Conservation (phyloP, 53 echinoderm and acorn worm genomes). For the Echinarachnius parma region DNA sequence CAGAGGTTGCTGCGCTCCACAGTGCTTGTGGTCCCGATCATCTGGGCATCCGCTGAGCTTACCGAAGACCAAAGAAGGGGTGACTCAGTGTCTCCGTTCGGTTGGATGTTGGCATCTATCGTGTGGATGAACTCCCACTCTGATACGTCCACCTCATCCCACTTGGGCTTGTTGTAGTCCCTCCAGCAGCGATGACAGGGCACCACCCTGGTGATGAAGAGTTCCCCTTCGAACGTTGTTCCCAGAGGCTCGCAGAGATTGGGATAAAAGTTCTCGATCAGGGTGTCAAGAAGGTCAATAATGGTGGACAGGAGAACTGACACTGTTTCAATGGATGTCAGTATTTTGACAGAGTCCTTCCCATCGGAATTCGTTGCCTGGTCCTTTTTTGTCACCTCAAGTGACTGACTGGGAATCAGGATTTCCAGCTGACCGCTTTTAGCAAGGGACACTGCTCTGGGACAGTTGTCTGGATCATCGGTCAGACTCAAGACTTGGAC, state of each 20-base stretch:
- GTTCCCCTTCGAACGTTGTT: constrained; percentile 83
- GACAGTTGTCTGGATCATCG: constrained; percentile 44
- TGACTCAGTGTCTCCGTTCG: constrained; percentile 42
- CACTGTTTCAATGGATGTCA: constrained; percentile 63
- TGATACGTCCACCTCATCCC: constrained; percentile 74
- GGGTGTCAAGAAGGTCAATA: constrained; percentile 82
- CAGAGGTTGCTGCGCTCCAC: constrained; percentile 48
- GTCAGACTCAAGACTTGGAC: constrained; percentile 76
- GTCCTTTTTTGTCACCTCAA: constrained; percentile 58
- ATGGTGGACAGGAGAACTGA: constrained; percentile 77
- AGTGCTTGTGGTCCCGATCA: not conserved
- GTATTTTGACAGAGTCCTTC: constrained; percentile 58
- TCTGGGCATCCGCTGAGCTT: constrained; percentile 31
- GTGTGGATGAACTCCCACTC: constrained; percentile 89
- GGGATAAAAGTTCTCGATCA: constrained; percentile 96
- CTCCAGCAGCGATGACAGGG: constrained; percentile 87
- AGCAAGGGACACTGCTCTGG: constrained; percentile 66
- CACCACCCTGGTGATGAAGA: constrained; percentile 86
- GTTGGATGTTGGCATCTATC: constrained; percentile 39
- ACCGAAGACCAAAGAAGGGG: constrained; percentile 50
- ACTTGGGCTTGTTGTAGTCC: constrained; percentile 72
- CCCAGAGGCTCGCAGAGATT: constrained; percentile 83
- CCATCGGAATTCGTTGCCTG: not conserved
- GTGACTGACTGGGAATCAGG: constrained; percentile 81
- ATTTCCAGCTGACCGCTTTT: constrained; percentile 91